phyloP scores from a whole-genome alignment of 2,113 vertebrate genomes.

The Percina caprodes region DNA sequence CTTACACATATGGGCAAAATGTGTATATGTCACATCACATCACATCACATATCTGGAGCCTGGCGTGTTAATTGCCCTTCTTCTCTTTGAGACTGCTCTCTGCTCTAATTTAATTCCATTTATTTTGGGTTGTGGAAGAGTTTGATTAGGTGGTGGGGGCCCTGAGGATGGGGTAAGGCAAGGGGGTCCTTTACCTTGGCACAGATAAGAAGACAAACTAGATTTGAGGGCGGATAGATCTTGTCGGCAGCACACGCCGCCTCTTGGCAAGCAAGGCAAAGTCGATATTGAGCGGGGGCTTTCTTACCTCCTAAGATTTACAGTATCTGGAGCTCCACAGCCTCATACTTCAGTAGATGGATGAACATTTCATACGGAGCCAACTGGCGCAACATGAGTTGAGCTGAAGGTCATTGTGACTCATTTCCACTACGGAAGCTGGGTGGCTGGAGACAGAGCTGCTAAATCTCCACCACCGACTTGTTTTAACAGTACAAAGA shows the following conservation, averaged over 20 bases:
- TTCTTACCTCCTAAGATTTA: slow-evolving; percentile 75
- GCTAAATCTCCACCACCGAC: slow-evolving; percentile 55
- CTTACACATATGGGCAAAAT: background rate
- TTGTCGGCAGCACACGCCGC: slow-evolving; percentile 68
- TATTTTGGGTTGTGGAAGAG: slow-evolving; percentile 32
- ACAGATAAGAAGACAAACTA: slow-evolving; percentile 75
- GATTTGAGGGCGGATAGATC: slow-evolving; percentile 74
- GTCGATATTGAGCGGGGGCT: slow-evolving; percentile 68
- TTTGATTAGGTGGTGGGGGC: slow-evolving; percentile 19
- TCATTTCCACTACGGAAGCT: slow-evolving; percentile 66
- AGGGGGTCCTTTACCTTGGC: slow-evolving; percentile 68
- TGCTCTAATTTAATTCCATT: slow-evolving; percentile 61
- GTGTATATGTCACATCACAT: slow-evolving; percentile 21
- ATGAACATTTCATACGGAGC: slow-evolving; percentile 75
- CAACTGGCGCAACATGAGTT: slow-evolving; percentile 76
- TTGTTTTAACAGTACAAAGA: slow-evolving; percentile 57
- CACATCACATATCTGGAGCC: slow-evolving; percentile 20
- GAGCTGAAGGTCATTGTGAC: slow-evolving; percentile 81
- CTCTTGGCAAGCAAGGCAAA: slow-evolving; percentile 72
- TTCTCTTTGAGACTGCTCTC: slow-evolving; percentile 23
- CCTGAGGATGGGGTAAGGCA: slow-evolving; percentile 12
- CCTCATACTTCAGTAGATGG: slow-evolving; percentile 74
- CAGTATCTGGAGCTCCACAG: slow-evolving; percentile 71
- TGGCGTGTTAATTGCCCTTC: slow-evolving; percentile 12
- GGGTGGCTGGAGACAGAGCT: slow-evolving; percentile 52